These are phyloP conservation scores for Hoplias malabaricus DNA, from an alignment of 2,113 vertebrate species.

Conservation along the genomic window DNA sequence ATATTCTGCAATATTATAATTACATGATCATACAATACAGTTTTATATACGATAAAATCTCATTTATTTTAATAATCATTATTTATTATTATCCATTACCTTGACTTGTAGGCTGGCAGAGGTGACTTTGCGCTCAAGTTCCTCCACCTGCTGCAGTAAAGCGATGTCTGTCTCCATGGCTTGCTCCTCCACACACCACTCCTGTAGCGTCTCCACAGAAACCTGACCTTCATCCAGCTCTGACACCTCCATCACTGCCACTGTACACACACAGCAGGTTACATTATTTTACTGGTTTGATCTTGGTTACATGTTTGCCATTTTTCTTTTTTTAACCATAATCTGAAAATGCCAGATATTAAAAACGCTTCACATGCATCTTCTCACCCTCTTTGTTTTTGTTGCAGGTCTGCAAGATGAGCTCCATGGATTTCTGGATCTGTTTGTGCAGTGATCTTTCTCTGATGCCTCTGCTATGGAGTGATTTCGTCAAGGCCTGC, in stretches of 20 bases:
- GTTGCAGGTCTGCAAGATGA: constrained; percentile 90
- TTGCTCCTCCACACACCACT: constrained; percentile 97
- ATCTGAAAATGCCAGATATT: neutral
- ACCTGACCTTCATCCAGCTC: constrained; percentile 94
- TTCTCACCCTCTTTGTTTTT: constrained; percentile 89
- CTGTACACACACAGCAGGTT: constrained; percentile 61
- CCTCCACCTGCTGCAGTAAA: constrained; percentile 95
- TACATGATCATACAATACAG: too few relatives aligned
- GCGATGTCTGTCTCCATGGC: constrained; percentile 95
- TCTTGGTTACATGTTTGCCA: neutral
- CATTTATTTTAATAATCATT: neutral
- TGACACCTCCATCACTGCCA: constrained; percentile 89
- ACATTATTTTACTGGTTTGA: neutral
- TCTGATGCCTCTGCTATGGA: constrained; percentile 91
- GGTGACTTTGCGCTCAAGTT: constrained; percentile 93
- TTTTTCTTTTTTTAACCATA: neutral
- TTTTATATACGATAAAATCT: too few relatives aligned
- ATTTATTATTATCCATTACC: constrained; percentile 70
- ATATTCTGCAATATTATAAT: too few relatives aligned
- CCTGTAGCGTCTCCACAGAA: constrained; percentile 89
- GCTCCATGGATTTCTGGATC: constrained; percentile 96
- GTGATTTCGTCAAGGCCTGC: constrained; percentile 82
- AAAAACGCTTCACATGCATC: neutral
- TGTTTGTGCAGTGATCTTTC: constrained; percentile 96
- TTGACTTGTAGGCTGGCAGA: constrained; percentile 97